Evolutionary conservation across 2,797 vertebrate genomes (phyloP).

Genomic region (Bradypodion ventrale): DNA sequence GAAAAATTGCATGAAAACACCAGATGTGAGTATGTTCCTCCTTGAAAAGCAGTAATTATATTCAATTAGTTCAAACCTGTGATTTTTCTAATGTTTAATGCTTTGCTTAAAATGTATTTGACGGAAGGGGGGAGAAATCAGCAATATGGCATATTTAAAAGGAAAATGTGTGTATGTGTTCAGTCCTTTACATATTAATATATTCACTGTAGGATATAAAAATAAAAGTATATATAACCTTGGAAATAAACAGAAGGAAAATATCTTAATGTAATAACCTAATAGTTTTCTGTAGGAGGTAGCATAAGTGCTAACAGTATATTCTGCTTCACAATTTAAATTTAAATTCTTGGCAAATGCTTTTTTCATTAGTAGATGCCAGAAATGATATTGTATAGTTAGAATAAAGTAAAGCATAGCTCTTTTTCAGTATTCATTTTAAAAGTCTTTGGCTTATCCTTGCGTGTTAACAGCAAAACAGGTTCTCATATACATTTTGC

Average conservation of each 20-base stretch:
- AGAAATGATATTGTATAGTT: neutral
- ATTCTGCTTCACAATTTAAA: neutral
- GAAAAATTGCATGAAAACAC: conserved; percentile 23
- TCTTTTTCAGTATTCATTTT: neutral
- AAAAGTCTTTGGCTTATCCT: neutral
- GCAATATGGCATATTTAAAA: conserved; percentile 27
- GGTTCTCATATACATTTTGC: neutral
- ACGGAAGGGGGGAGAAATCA: conserved; percentile 37
- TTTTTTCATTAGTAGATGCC: neutral
- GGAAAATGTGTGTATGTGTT: conserved; percentile 14
- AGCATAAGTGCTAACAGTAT: neutral
- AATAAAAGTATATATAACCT: neutral
- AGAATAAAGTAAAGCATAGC: neutral
- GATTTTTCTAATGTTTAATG: conserved; percentile 60
- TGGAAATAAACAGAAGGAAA: conserved; percentile 33
- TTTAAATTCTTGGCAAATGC: neutral
- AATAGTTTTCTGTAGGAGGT: neutral
- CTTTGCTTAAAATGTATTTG: conserved; percentile 23
- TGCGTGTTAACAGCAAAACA: neutral
- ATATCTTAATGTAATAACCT: neutral
- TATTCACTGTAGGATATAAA: conserved; percentile 15
- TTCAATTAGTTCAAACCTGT: conserved; percentile 61
- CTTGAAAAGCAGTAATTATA: conserved; percentile 46
- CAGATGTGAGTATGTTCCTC: conserved; percentile 1
- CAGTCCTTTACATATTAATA: neutral